A percentile compares a stretch with the other conserved stretches of the same genome.
Conservation (phyloP, 2,797 vertebrate genomes). For the Aeoliscus strigatus region DNA sequence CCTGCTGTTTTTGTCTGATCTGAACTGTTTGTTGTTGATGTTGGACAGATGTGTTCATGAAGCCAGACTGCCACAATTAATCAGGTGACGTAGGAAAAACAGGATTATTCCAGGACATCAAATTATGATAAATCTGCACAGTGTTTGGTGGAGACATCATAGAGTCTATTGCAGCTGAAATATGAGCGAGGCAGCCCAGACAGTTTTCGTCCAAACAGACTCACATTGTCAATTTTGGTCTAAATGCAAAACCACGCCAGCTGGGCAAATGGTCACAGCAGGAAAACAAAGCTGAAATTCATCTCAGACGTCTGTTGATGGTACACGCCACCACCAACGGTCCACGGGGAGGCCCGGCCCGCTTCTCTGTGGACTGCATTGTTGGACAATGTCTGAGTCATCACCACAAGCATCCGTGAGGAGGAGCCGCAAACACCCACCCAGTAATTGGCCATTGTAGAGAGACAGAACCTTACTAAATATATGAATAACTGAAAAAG, state of each 20-base stretch:
- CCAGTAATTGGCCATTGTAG: constrained; percentile 25
- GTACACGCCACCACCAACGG: constrained; percentile 9
- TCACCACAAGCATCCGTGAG: constrained; percentile 22
- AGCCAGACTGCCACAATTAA: constrained; percentile 14
- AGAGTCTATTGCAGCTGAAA: no score
- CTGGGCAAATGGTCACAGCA: constrained; percentile 18
- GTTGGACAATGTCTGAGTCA: constrained; percentile 59
- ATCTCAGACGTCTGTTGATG: constrained; percentile 36
- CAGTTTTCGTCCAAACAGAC: constrained; percentile 23
- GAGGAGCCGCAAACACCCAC: constrained; percentile 46
- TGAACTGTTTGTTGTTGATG: constrained; percentile 6
- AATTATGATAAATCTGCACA: constrained; percentile 2
- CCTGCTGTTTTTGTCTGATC: neutral
- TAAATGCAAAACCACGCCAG: constrained; percentile 19
- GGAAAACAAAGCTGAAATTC: constrained; percentile 56
- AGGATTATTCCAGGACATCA: constrained; percentile 16
- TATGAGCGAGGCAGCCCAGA: no score
- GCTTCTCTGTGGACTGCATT: constrained; percentile 38
- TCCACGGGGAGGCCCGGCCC: constrained; percentile 5
- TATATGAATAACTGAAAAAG: no score
- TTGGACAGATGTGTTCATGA: constrained; percentile 6
- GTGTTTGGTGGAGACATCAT: constrained; percentile 6
- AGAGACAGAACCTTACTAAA: no score
- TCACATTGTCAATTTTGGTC: constrained; percentile 1
- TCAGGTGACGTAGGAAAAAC: neutral